These are phyloP conservation scores for Euphonia xanthogaster DNA, from an alignment of 2,797 vertebrate species.

Conservation along the genomic window DNA sequence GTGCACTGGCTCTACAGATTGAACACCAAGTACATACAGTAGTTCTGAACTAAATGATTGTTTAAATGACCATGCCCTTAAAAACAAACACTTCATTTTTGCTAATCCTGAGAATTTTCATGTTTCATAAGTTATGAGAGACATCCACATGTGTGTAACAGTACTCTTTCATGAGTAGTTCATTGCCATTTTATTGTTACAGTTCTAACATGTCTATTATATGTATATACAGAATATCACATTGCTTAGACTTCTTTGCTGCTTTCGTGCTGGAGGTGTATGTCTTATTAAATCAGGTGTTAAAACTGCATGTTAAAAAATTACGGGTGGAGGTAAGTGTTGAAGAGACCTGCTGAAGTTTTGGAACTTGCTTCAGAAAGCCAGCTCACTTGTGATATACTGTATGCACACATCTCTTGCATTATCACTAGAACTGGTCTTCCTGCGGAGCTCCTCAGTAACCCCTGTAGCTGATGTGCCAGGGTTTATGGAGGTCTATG, in stretches of 20 bases:
- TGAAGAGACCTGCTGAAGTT: neutral
- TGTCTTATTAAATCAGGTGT: neutral
- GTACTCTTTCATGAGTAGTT: neutral
- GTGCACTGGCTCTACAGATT: neutral
- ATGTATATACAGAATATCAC: conserved; percentile 43
- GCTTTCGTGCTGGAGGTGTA: conserved; percentile 12
- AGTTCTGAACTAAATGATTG: neutral
- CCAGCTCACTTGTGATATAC: conserved; percentile 25
- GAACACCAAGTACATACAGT: neutral
- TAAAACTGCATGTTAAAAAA: neutral
- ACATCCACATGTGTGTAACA: neutral
- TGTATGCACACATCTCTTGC: conserved; percentile 19
- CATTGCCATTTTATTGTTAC: conserved; percentile 9
- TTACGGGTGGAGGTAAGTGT: neutral
- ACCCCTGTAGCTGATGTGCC: neutral
- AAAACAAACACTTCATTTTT: neutral
- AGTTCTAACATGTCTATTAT: conserved; percentile 12
- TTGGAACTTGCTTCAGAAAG: conserved; percentile 3
- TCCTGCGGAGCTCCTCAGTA: neutral
- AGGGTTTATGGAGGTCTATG: neutral
- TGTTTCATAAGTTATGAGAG: neutral
- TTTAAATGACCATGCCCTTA: neutral
- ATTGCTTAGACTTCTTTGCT: conserved; percentile 7
- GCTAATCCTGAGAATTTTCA: neutral
- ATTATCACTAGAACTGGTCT: neutral